These are phyloP conservation scores for Cinara cedri DNA, from an alignment of 2,888 invertebrate species.

Conservation along the genomic window DNA sequence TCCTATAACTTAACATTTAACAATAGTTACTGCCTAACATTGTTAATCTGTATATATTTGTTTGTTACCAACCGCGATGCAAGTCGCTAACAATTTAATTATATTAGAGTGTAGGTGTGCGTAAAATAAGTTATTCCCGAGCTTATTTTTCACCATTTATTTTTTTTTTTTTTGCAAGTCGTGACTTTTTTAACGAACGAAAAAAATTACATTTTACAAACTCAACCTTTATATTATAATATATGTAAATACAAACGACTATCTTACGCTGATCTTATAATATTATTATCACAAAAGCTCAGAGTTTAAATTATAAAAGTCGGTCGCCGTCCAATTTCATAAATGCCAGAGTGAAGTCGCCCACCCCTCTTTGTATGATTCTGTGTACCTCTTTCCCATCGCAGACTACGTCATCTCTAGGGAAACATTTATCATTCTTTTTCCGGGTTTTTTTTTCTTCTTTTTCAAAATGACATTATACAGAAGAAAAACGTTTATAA, in stretches of 20 bases:
- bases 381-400: not conserved
- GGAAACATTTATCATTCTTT: slow-evolving; percentile 42
- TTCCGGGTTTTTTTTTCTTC: too few relatives aligned
- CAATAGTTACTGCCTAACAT: too few relatives aligned
- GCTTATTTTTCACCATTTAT: not conserved
- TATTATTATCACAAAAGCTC: not conserved
- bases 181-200: not conserved
- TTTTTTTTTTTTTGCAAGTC: not conserved
- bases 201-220: not conserved
- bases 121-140: not conserved
- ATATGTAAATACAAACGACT: not conserved
- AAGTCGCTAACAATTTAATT: too few relatives aligned
- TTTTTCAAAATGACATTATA: slow-evolving; percentile 19
- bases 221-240: not conserved
- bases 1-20: too few relatives aligned
- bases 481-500: slow-evolving; percentile 1
- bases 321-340: slow-evolving; percentile 37
- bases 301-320: slow-evolving; percentile 45
- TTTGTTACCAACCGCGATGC: too few relatives aligned
- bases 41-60: too few relatives aligned
- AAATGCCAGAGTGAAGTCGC: slow-evolving; percentile 17
- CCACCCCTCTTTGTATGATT: too few relatives aligned
- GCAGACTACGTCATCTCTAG: not conserved
- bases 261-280: slow-evolving; percentile 10
- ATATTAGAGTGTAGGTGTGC: too few relatives aligned